Evolutionary conservation across 2,113 vertebrate genomes (phyloP).

Genomic region (Leptobrachium ailaonicum): DNA sequence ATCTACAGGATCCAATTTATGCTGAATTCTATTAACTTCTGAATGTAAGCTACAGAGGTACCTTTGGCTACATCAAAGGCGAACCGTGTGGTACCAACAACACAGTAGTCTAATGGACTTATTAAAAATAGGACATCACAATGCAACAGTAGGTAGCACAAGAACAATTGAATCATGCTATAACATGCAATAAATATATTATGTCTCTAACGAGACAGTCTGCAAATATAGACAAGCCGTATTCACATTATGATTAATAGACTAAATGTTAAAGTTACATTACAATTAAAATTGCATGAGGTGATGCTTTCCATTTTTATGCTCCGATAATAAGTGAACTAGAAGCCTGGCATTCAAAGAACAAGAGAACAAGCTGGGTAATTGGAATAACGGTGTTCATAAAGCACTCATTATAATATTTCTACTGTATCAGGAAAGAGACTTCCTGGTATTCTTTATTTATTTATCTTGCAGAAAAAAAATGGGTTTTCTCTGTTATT

Average conservation of each 20-base stretch:
- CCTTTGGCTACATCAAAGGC: too few relatives aligned
- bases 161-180: too few relatives aligned
- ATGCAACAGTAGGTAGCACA: too few relatives aligned
- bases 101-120: too few relatives aligned
- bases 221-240: constrained; percentile 20
- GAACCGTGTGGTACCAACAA: too few relatives aligned
- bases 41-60: too few relatives aligned
- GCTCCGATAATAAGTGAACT: constrained; percentile 46
- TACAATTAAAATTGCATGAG: constrained; percentile 50
- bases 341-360: constrained; percentile 28
- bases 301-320: constrained; percentile 37
- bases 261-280: constrained; percentile 42
- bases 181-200: too few relatives aligned
- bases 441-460: constrained; percentile 41
- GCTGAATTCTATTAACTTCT: too few relatives aligned
- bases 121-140: too few relatives aligned
- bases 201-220: neutral
- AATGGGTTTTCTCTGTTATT: constrained; percentile 39
- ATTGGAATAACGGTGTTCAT: constrained; percentile 34
- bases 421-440: constrained; percentile 40
- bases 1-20: too few relatives aligned
- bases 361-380: constrained; percentile 43
- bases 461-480: constrained; percentile 32
- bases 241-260: constrained; percentile 38
- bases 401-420: constrained; percentile 49